phyloP scores from a whole-genome alignment of 2,888 invertebrate species.

The Rhagonycha fulva region DNA sequence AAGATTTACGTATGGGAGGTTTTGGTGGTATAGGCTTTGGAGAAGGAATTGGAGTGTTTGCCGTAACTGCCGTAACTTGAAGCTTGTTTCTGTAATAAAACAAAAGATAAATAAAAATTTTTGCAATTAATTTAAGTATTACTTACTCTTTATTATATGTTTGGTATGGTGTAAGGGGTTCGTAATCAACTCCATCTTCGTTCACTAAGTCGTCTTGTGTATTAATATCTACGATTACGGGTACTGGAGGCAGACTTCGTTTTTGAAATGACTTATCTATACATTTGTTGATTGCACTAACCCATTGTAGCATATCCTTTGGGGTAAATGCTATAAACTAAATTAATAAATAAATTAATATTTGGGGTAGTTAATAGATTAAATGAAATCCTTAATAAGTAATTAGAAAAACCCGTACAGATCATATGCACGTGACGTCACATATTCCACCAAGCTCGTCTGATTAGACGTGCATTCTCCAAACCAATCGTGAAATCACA shows the following conservation, averaged over 20 bases:
- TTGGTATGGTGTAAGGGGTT: constrained; percentile 7
- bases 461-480: too few species aligned
- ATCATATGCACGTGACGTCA: too few species aligned
- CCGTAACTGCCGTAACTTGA: background rate
- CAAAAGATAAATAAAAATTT: background rate
- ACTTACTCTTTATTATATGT: constrained; percentile 6
- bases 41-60: constrained; percentile 10
- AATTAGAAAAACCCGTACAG: too few species aligned
- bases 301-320: constrained; percentile 32
- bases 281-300: constrained; percentile 21
- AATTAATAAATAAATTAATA: constrained; percentile 1
- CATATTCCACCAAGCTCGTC: too few species aligned
- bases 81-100: background rate
- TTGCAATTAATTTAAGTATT: background rate
- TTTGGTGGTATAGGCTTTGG: background rate
- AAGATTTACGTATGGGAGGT: background rate
- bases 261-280: background rate
- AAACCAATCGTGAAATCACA: too few species aligned
- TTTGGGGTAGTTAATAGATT: background rate
- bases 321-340: constrained; percentile 29
- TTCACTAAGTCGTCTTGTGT: background rate
- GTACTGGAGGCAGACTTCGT: constrained; percentile 16
- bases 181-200: constrained; percentile 10
- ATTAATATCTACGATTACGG: background rate
- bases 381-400: too few species aligned